Evolutionary conservation across 2,888 invertebrate genomes (phyloP).

Genomic region (Pyrrhosoma nymphula): DNA sequence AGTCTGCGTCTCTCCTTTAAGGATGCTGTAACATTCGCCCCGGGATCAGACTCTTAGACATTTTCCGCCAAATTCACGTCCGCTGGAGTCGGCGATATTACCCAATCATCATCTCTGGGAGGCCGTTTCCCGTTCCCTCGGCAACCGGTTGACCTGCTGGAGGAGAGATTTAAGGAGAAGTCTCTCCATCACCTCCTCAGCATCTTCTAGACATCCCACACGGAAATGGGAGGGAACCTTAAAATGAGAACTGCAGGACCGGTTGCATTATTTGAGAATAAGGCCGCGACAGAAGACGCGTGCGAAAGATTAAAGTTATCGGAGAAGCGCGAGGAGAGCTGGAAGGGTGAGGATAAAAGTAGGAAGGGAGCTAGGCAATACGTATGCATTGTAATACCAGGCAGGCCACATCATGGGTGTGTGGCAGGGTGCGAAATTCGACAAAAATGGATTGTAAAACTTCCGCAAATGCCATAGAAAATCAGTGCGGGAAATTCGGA

Average conservation of each 20-base stretch:
- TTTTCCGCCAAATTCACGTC: background rate
- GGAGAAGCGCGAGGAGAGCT: too few species aligned
- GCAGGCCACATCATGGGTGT: too few species aligned
- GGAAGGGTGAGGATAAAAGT: too few species aligned
- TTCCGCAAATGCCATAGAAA: too few species aligned
- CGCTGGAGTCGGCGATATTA: background rate
- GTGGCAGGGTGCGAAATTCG: too few species aligned
- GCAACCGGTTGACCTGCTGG: background rate
- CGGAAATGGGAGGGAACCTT: background rate
- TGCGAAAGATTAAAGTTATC: too few species aligned
- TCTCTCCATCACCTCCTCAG: background rate
- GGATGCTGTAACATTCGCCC: background rate
- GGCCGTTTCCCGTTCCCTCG: background rate
- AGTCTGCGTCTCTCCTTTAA: background rate
- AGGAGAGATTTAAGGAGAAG: background rate
- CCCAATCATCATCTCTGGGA: background rate
- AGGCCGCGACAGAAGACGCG: background rate
- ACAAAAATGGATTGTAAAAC: too few species aligned
- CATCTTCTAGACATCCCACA: background rate
- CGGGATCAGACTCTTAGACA: background rate
- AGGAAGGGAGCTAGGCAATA: too few species aligned
- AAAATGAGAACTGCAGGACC: background rate
- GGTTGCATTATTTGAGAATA: background rate
- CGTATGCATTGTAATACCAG: too few species aligned
- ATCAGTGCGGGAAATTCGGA: too few species aligned